phyloP scores from a whole-genome alignment of 64 coral and sea anemone genomes.

The Montipora capricornis region DNA sequence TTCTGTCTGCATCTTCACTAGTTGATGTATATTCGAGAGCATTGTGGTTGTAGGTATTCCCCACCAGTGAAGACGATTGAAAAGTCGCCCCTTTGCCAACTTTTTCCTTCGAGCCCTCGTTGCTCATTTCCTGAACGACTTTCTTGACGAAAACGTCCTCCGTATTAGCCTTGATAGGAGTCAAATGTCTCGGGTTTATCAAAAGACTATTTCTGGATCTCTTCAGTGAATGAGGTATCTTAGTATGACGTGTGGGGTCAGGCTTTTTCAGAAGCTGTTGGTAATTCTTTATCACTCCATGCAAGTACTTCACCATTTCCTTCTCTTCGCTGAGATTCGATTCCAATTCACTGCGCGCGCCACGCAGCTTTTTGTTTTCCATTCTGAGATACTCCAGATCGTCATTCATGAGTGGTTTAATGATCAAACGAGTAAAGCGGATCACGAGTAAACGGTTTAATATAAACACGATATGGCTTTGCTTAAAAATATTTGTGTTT shows the following conservation, averaged over 20 bases:
- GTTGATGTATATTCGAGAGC: background rate
- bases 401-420: conserved; percentile 32
- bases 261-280: conserved; percentile 74
- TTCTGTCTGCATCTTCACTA: background rate
- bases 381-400: conserved; percentile 31
- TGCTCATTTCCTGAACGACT: conserved; percentile 12
- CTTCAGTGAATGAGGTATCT: background rate
- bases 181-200: background rate
- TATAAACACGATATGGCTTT: background rate
- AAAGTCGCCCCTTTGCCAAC: background rate
- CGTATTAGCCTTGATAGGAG: background rate
- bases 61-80: background rate
- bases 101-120: background rate
- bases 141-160: conserved; percentile 8
- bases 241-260: conserved; percentile 33
- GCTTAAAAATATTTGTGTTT: too few relatives aligned
- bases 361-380: conserved; percentile 80
- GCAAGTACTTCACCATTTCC: conserved; percentile 90
- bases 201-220: background rate
- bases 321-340: conserved; percentile 73
- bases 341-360: conserved; percentile 70
- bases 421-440: background rate
- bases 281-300: conserved; percentile 93
- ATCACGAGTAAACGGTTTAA: background rate
- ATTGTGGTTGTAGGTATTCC: background rate